Percentiles rank a stretch among this genome's conserved stretches.
Evolutionary conservation across 2,797 vertebrate genomes (phyloP).

Genomic region (Cyclura pinguis): DNA sequence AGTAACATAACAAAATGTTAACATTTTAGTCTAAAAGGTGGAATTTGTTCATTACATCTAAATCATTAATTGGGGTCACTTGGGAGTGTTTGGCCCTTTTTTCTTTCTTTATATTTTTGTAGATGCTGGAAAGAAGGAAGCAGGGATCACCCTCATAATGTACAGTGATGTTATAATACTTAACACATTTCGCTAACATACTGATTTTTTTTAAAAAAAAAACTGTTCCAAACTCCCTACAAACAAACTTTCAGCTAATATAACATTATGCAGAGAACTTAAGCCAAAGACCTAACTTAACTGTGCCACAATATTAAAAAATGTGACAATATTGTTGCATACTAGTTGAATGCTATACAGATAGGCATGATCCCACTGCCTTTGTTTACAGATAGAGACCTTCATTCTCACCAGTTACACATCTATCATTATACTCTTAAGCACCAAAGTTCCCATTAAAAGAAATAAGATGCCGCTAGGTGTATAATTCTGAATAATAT

Average conservation of each 20-base stretch:
- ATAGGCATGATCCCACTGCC: conserved; percentile 30
- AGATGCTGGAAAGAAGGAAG: too few relatives aligned
- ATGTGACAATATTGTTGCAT: conserved; percentile 14
- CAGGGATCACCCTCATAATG: too few relatives aligned
- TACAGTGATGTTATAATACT: too few relatives aligned
- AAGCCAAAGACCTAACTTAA: not conserved
- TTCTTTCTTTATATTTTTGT: too few relatives aligned
- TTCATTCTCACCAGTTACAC: conserved; percentile 30
- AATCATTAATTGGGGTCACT: too few relatives aligned
- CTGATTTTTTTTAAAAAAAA: too few relatives aligned
- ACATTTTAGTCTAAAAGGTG: too few relatives aligned
- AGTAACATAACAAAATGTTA: too few relatives aligned
- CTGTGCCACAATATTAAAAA: not conserved
- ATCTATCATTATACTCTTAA: conserved; percentile 40
- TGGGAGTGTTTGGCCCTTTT: too few relatives aligned
- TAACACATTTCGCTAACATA: too few relatives aligned
- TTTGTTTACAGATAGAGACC: conserved; percentile 48
- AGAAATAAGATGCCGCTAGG: conserved; percentile 54
- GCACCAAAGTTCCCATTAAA: conserved; percentile 40
- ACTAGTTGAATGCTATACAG: not conserved
- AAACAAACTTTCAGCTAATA: not conserved
- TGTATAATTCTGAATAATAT: conserved; percentile 48
- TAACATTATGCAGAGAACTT: not conserved
- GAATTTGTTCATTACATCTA: too few relatives aligned
- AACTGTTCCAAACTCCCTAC: not conserved